Evolutionary conservation across 2,113 vertebrate species (phyloP).

Genomic region (Ploceus nigricollis): DNA sequence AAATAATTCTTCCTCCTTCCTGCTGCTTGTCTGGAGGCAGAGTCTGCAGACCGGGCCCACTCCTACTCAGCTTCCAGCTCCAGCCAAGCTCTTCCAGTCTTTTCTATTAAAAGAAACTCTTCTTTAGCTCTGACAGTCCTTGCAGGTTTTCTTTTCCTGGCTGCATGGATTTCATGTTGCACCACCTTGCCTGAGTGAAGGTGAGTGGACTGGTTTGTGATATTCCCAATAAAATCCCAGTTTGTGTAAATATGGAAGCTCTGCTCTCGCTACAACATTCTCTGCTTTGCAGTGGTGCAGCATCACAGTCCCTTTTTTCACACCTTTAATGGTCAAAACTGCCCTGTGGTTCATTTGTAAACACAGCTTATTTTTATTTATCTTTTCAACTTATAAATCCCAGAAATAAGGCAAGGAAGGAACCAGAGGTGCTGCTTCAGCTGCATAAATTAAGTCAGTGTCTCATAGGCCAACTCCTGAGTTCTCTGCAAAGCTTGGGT

Average conservation of each 20-base stretch:
- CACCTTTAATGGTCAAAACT: background rate
- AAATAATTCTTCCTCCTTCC: slow-evolving; percentile 26
- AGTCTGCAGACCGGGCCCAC: background rate
- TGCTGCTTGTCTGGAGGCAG: slow-evolving; percentile 33
- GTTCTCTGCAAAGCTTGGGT: background rate
- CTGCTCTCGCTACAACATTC: background rate
- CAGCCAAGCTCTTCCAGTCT: background rate
- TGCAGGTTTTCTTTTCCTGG: background rate
- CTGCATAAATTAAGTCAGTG: background rate
- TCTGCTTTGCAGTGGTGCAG: background rate
- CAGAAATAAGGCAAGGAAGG: background rate
- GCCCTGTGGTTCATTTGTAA: background rate
- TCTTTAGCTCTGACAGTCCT: background rate
- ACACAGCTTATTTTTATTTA: background rate
- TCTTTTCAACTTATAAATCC: background rate
- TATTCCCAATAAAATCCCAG: background rate
- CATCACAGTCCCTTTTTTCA: background rate
- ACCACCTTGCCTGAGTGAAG: background rate
- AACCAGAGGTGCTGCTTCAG: background rate
- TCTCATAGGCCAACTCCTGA: background rate
- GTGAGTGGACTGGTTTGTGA: background rate
- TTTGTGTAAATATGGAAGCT: background rate
- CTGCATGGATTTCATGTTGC: background rate
- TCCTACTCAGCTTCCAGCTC: slow-evolving; percentile 29
- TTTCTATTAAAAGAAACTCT: slow-evolving; percentile 3